A percentile compares a stretch with the other conserved stretches of the same genome.
phyloP scores from a whole-genome alignment of 1,140 invertebrate genomes.

The Apis dorsata region DNA sequence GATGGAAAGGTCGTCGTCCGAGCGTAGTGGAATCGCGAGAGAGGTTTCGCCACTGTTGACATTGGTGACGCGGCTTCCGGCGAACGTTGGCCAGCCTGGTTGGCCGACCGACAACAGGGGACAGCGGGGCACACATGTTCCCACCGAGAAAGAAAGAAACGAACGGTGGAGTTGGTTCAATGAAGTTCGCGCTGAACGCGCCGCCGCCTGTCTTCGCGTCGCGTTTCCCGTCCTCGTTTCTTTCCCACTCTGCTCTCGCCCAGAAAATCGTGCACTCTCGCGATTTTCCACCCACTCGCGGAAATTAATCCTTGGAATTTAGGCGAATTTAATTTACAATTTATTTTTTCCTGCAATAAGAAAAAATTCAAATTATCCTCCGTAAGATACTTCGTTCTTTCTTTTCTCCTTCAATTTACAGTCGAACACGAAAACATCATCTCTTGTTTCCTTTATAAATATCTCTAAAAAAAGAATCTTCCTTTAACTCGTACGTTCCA shows the following conservation, averaged over 20 bases:
- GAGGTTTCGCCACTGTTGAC: constrained; percentile 11
- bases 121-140: constrained; percentile 22
- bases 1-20: constrained; percentile 1
- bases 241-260: not conserved
- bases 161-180: not conserved
- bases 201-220: not conserved
- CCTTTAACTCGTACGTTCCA: too few relatives aligned
- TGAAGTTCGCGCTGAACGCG: not conserved
- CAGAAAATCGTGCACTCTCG: not conserved
- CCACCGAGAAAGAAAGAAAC: not conserved
- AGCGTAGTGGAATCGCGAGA: too few relatives aligned
- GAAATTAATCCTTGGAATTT: not conserved
- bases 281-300: not conserved
- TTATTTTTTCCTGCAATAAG: too few relatives aligned
- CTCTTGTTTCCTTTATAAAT: too few relatives aligned
- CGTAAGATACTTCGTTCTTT: too few relatives aligned
- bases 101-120: constrained; percentile 1
- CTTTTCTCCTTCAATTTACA: too few relatives aligned
- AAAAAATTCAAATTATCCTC: too few relatives aligned
- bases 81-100: constrained; percentile 11
- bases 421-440: too few relatives aligned
- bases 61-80: constrained; percentile 1
- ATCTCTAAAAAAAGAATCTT: too few relatives aligned
- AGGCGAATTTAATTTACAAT: too few relatives aligned
- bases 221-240: not conserved